Evolutionary conservation across 2,888 invertebrate species (phyloP).

Genomic region (Herminia tarsipennalis): DNA sequence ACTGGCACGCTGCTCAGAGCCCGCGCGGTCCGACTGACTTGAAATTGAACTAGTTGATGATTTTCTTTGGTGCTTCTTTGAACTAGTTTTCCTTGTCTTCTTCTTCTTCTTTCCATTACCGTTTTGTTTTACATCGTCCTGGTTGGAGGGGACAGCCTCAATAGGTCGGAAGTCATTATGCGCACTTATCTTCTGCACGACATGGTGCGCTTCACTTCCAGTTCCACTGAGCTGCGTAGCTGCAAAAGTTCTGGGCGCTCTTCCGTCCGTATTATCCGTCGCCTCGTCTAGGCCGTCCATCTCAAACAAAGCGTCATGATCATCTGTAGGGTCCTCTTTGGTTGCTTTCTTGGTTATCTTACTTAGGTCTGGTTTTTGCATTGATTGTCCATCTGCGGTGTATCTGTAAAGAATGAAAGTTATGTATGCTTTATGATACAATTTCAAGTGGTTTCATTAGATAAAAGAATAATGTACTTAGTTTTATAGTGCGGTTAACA

Average conservation of each 20-base stretch:
- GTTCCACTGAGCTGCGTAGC: slow-evolving; percentile 81
- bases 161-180: slow-evolving; percentile 88
- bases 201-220: slow-evolving; percentile 80
- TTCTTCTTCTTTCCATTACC: slow-evolving; percentile 89
- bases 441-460: no score
- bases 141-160: slow-evolving; percentile 62
- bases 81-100: slow-evolving; percentile 91
- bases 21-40: slow-evolving; percentile 82
- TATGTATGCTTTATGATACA: slow-evolving; percentile 9
- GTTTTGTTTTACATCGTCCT: slow-evolving; percentile 82
- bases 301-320: slow-evolving; percentile 88
- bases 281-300: slow-evolving; percentile 88
- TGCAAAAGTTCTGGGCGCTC: slow-evolving; percentile 82
- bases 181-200: slow-evolving; percentile 87
- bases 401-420: slow-evolving; percentile 71
- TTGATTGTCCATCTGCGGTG: slow-evolving; percentile 84
- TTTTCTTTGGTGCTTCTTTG: slow-evolving; percentile 92
- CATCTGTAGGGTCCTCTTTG: slow-evolving; percentile 66
- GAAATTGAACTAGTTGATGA: slow-evolving; percentile 85
- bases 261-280: slow-evolving; percentile 80
- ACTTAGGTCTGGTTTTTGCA: slow-evolving; percentile 85
- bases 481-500: slow-evolving; percentile 35
- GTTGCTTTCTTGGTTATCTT: slow-evolving; percentile 76
- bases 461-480: slow-evolving; percentile 18
- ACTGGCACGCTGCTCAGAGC: slow-evolving; percentile 71